phyloP scores from a whole-genome alignment of 1,140 invertebrate species.

The Apis mellifera region Amel_HAv3.1 CM009938.2:3413501-3414000 shows the following conservation, averaged over 20 bases:
- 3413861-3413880: conserved; percentile 50
- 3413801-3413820: conserved; percentile 35
- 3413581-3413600: conserved; percentile 33
- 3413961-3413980: conserved; percentile 59
- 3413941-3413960: conserved; percentile 66
- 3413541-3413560: conserved; percentile 61
- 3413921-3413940: conserved; percentile 69
- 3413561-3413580: conserved; percentile 65
- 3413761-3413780: conserved; percentile 58
- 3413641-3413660: conserved; percentile 36
- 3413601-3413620: not conserved
- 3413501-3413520: conserved; percentile 52
- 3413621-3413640: conserved; percentile 56
- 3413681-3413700: conserved; percentile 29
- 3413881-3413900: conserved; percentile 58
- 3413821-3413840: conserved; percentile 53
- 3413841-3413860: conserved; percentile 62
- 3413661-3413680: conserved; percentile 17
- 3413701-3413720: conserved; percentile 37
- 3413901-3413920: conserved; percentile 37
- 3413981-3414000: conserved; percentile 71
- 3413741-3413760: conserved; percentile 69
- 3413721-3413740: conserved; percentile 65
- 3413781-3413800: conserved; percentile 17
- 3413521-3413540: conserved; percentile 58